These are phyloP conservation scores for Drosophila pachea DNA, from an alignment of 1,140 invertebrate species.

Conservation along the genomic window DNA sequence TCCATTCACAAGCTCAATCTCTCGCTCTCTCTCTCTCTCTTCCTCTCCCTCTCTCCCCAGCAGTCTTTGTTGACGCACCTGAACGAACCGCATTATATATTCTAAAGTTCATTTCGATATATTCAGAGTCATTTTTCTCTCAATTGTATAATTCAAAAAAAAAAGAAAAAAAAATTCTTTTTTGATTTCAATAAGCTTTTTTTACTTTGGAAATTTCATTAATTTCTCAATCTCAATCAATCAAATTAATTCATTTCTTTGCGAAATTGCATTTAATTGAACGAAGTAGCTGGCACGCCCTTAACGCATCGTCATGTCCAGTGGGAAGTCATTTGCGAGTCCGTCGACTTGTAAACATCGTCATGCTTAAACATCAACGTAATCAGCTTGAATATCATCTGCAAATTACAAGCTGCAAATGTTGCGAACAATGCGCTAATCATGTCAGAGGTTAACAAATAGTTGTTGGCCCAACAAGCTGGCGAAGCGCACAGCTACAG, in stretches of 20 bases:
- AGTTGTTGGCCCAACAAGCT: conserved; percentile 23
- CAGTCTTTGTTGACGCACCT: too few species aligned
- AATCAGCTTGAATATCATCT: conserved; percentile 33
- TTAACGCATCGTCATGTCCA: conserved; percentile 10
- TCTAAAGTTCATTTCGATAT: too few species aligned
- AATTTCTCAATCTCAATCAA: background rate
- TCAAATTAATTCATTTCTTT: background rate
- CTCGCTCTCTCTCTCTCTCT: too few species aligned
- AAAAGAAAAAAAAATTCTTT: too few species aligned
- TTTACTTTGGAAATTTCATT: too few species aligned
- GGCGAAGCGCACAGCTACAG: background rate
- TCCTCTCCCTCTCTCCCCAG: too few species aligned
- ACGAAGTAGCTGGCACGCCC: background rate
- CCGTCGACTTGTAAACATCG: background rate
- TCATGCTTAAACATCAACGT: conserved; percentile 14
- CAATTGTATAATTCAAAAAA: too few species aligned
- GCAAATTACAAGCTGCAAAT: conserved; percentile 27
- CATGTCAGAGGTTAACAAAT: conserved; percentile 48
- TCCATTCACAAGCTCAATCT: too few species aligned
- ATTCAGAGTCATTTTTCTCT: too few species aligned
- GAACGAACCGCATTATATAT: too few species aligned
- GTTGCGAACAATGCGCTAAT: conserved; percentile 30
- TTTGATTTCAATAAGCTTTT: too few species aligned
- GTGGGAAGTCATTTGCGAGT: conserved; percentile 4
- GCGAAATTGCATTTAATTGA: conserved; percentile 1